These are phyloP conservation scores for Steinernema hermaphroditum DNA, from an alignment of 2,888 invertebrate genomes.

Conservation along the genomic window DNA sequence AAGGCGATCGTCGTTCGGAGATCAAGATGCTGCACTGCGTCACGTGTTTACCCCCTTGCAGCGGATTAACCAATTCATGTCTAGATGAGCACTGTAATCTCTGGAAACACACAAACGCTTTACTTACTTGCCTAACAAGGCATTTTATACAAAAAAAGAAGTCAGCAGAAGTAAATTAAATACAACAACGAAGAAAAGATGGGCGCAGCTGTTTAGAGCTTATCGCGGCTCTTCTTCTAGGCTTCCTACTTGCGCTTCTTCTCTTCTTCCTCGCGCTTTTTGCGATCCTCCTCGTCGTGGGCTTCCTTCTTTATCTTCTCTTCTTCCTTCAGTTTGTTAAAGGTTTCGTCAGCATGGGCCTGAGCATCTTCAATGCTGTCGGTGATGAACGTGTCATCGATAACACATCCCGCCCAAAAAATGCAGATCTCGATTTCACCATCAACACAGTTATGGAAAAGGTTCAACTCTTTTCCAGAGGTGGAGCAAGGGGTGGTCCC, in stretches of 20 bases:
- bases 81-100: too few relatives aligned
- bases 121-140: conserved; percentile 21
- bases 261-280: conserved; percentile 70
- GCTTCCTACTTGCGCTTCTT: conserved; percentile 57
- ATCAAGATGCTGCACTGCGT: too few relatives aligned
- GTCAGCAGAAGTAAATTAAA: conserved; percentile 25
- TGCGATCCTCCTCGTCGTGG: conserved; percentile 80
- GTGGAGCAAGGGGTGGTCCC: conserved; percentile 95
- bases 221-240: conserved; percentile 55
- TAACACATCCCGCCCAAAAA: conserved; percentile 96
- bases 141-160: conserved; percentile 26
- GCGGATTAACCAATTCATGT: too few relatives aligned
- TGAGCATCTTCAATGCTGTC: conserved; percentile 83
- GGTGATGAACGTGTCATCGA: conserved; percentile 91
- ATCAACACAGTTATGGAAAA: conserved; percentile 83
- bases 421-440: conserved; percentile 91
- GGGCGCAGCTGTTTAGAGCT: conserved; percentile 43
- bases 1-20: too few relatives aligned
- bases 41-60: too few relatives aligned
- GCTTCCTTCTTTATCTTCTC: conserved; percentile 94
- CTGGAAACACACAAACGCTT: background rate
- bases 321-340: conserved; percentile 74
- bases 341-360: conserved; percentile 70
- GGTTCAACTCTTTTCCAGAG: conserved; percentile 82
- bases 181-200: conserved; percentile 6